Evolutionary conservation across 1,140 invertebrate species (phyloP).

Genomic region (Helicoverpa armigera): DNA sequence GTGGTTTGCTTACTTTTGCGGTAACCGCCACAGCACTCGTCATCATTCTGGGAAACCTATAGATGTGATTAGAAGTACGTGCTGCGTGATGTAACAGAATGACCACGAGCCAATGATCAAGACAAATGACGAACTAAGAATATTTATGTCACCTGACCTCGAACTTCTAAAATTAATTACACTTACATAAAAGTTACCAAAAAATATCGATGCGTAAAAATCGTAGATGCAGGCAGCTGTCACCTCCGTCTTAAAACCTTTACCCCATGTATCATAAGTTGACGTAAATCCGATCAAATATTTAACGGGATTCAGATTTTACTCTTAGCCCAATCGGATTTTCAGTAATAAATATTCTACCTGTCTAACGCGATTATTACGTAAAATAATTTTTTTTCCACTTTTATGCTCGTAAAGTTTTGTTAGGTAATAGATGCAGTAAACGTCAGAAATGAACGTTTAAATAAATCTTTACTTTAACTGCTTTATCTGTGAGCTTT

Average conservation of each 20-base stretch:
- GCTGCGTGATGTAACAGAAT: slow-evolving; percentile 7
- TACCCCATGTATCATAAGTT: slow-evolving; percentile 72
- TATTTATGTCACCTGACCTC: slow-evolving; percentile 11
- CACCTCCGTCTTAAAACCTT: slow-evolving; percentile 12
- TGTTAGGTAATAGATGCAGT: slow-evolving; percentile 50
- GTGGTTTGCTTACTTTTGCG: slow-evolving; percentile 67
- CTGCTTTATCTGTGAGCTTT: slow-evolving; percentile 19
- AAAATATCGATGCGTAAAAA: slow-evolving; percentile 23
- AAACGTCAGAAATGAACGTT: slow-evolving; percentile 33
- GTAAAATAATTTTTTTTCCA: slow-evolving; percentile 63
- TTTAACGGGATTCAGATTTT: slow-evolving; percentile 77
- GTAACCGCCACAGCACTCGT: slow-evolving; percentile 45
- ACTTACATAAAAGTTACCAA: slow-evolving; percentile 11
- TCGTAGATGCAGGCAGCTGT: slow-evolving; percentile 36
- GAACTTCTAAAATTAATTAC: background rate
- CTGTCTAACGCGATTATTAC: slow-evolving; percentile 74
- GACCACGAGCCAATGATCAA: background rate
- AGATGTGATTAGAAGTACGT: slow-evolving; percentile 17
- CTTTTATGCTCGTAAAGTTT: slow-evolving; percentile 54
- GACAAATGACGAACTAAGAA: slow-evolving; percentile 6
- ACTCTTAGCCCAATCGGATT: slow-evolving; percentile 65
- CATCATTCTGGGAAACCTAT: background rate
- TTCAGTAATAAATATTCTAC: slow-evolving; percentile 69
- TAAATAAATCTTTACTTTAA: slow-evolving; percentile 42
- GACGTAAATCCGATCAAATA: slow-evolving; percentile 83